Evolutionary conservation across 2,888 invertebrate genomes (phyloP).

Genomic region (Alviniconcha strummeri): DNA sequence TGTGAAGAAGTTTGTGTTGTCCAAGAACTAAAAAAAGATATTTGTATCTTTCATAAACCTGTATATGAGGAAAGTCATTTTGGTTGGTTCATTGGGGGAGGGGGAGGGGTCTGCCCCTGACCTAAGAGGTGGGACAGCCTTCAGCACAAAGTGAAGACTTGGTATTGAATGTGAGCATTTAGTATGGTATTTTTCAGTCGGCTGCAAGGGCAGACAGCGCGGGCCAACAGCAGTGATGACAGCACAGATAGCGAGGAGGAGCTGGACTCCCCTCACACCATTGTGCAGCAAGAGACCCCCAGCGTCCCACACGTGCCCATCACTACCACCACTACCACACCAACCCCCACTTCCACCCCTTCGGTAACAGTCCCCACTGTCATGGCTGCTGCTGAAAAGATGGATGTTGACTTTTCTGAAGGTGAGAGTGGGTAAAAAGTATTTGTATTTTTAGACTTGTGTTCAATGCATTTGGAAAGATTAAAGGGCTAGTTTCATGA

Average conservation of each 20-base stretch:
- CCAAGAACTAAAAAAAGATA: too few relatives aligned
- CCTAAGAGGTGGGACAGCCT: too few relatives aligned
- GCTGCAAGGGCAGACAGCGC: slow-evolving; percentile 42
- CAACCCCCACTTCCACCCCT: slow-evolving; percentile 7
- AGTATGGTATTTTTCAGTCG: slow-evolving; percentile 28
- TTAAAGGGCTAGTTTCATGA: too few relatives aligned
- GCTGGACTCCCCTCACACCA: slow-evolving; percentile 67
- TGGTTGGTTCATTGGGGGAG: too few relatives aligned
- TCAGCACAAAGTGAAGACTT: not conserved
- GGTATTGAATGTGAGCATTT: not conserved
- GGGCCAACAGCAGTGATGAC: slow-evolving; percentile 52
- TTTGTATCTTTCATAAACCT: too few relatives aligned
- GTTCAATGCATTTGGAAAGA: too few relatives aligned
- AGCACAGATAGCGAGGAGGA: slow-evolving; percentile 73
- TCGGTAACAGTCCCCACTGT: slow-evolving; percentile 36
- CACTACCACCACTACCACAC: not conserved
- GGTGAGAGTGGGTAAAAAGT: slow-evolving; percentile 41
- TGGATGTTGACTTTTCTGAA: slow-evolving; percentile 68
- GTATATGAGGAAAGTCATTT: too few relatives aligned
- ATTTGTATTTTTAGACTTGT: too few relatives aligned
- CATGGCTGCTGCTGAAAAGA: slow-evolving; percentile 58
- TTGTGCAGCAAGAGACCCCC: slow-evolving; percentile 53
- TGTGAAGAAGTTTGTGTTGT: too few relatives aligned
- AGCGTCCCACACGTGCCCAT: not conserved
- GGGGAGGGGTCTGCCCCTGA: too few relatives aligned